Conservation (phyloP, 2,797 vertebrate species). For the Ibycter americanus region DNA sequence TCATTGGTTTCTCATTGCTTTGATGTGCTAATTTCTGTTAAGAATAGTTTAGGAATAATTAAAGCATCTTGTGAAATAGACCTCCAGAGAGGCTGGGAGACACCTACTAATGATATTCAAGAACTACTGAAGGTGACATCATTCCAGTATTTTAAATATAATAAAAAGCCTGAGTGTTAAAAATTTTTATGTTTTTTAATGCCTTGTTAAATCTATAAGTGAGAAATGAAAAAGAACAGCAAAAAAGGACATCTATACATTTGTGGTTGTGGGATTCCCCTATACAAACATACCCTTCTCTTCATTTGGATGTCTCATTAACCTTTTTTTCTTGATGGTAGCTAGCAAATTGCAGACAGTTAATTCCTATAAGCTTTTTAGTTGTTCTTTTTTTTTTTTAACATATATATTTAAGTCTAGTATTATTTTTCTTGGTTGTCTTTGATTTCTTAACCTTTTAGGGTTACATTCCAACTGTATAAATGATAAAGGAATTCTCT, state of each 20-base stretch:
- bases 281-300: background rate
- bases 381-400: background rate
- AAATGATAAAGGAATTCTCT: conserved; percentile 1
- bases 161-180: background rate
- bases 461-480: accelerated
- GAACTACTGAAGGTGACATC: conserved; percentile 51
- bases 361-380: background rate
- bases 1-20: conserved; percentile 54
- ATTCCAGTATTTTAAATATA: background rate
- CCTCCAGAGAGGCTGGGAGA: background rate
- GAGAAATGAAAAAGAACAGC: background rate
- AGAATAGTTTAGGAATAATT: conserved; percentile 64
- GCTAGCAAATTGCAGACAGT: background rate
- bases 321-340: background rate
- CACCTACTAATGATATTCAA: conserved; percentile 23
- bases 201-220: background rate
- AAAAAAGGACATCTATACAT: background rate
- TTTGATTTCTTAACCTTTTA: background rate
- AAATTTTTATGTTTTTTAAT: background rate
- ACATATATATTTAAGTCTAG: background rate
- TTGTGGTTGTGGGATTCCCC: background rate
- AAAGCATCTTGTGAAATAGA: conserved; percentile 34
- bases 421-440: background rate
- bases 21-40: conserved; percentile 67
- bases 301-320: background rate